Percentiles rank a stretch among this genome's conserved stretches.
These are phyloP conservation scores for Sinocyclocheilus anophthalmus DNA, from an alignment of 2,113 vertebrate genomes.

Conservation along the genomic window DNA sequence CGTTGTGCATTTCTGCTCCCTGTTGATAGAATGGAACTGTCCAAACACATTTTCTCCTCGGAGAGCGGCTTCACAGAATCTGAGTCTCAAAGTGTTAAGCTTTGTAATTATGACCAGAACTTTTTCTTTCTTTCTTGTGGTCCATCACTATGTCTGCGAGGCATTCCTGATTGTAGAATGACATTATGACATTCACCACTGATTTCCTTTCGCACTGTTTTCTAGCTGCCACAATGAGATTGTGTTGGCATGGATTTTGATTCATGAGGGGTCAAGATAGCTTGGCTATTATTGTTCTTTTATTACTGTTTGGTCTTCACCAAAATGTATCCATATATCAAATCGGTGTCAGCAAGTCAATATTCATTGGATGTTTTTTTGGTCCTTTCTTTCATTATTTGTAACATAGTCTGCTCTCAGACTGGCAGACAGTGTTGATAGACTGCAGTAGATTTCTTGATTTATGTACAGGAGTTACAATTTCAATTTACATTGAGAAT, in stretches of 20 bases:
- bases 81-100: conserved; percentile 5
- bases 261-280: conserved; percentile 71
- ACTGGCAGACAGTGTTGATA: conserved; percentile 31
- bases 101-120: conserved; percentile 42
- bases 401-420: conserved; percentile 41
- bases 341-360: conserved; percentile 65
- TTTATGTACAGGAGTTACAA: conserved; percentile 30
- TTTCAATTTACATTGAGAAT: not conserved
- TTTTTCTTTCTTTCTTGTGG: not conserved
- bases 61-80: conserved; percentile 8
- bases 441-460: conserved; percentile 25
- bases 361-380: conserved; percentile 53
- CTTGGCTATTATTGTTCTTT: conserved; percentile 71
- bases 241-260: conserved; percentile 76
- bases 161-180: conserved; percentile 63
- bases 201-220: conserved; percentile 75
- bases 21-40: conserved; percentile 38
- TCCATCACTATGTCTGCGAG: conserved; percentile 12
- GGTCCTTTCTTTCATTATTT: conserved; percentile 37
- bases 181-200: conserved; percentile 65
- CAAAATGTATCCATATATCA: conserved; percentile 69
- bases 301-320: conserved; percentile 55
- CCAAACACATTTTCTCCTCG: conserved; percentile 38
- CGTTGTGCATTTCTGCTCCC: conserved; percentile 34
- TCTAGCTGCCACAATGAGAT: conserved; percentile 69